These are phyloP conservation scores for Ernsta delagoae DNA, from an alignment of 2,888 invertebrate genomes.

Conservation along the genomic window DNA sequence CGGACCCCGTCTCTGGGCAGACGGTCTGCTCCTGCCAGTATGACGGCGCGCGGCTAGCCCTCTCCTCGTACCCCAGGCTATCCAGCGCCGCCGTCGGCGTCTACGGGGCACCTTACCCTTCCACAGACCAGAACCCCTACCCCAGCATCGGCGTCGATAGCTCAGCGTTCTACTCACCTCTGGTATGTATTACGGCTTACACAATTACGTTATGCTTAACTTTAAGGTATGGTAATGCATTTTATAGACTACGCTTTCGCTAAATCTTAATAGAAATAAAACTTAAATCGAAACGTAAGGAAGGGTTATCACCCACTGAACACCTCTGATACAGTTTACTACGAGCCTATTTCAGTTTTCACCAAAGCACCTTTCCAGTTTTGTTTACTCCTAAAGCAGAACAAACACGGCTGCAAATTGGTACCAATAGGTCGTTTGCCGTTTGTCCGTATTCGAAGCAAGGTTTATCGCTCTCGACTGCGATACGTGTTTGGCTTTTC, in stretches of 20 bases:
- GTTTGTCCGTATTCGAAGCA: constrained; percentile 68
- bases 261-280: neutral
- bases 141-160: constrained; percentile 97
- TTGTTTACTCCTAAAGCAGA: constrained; percentile 52
- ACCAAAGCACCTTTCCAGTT: constrained; percentile 38
- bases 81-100: constrained; percentile 91
- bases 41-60: constrained; percentile 93
- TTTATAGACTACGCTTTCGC: neutral
- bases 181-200: constrained; percentile 88
- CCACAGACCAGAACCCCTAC: constrained; percentile 96
- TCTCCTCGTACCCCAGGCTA: constrained; percentile 91
- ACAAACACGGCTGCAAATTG: constrained; percentile 66
- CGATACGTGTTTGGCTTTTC: constrained; percentile 72
- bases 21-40: constrained; percentile 98
- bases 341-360: constrained; percentile 40
- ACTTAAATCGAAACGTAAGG: neutral
- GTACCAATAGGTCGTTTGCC: constrained; percentile 74
- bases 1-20: constrained; percentile 96
- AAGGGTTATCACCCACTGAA: too few species aligned
- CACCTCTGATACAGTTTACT: constrained; percentile 50
- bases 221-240: neutral
- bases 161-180: constrained; percentile 96
- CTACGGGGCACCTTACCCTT: constrained; percentile 94
- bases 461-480: constrained; percentile 76
- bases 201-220: neutral